Conservation (phyloP, 2,113 vertebrate genomes). For the Aspiorhynchus laticeps region DNA sequence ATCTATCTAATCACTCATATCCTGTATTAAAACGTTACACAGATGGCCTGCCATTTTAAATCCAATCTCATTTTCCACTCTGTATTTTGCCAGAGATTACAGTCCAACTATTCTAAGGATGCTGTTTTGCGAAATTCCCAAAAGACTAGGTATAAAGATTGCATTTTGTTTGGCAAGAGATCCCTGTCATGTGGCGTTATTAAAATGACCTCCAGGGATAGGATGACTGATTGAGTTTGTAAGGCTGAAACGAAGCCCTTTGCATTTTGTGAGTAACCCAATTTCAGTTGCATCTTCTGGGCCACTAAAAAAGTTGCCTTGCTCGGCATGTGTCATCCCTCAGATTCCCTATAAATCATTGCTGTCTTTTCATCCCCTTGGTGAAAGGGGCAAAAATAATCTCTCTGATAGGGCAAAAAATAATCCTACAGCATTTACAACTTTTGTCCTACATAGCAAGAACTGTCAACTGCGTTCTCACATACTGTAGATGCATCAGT, state of each 20-base stretch:
- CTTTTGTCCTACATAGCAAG: conserved; percentile 64
- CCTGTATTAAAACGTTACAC: background rate
- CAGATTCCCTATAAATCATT: conserved; percentile 74
- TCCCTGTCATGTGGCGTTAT: conserved; percentile 65
- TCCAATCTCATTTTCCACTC: background rate
- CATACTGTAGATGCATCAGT: conserved; percentile 4
- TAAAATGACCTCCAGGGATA: conserved; percentile 70
- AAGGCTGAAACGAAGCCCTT: conserved; percentile 71
- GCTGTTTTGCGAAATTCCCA: conserved; percentile 35
- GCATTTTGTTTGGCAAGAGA: conserved; percentile 56
- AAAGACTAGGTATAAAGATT: conserved; percentile 55
- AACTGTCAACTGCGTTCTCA: conserved; percentile 20
- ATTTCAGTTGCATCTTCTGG: conserved; percentile 65
- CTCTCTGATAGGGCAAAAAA: conserved; percentile 61
- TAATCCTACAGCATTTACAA: too few relatives aligned
- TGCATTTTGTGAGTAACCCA: conserved; percentile 72
- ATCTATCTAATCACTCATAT: conserved; percentile 16
- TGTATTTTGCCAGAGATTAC: conserved; percentile 37
- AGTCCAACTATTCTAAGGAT: conserved; percentile 21
- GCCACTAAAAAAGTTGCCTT: conserved; percentile 60
- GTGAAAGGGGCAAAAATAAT: conserved; percentile 71
- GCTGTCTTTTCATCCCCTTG: conserved; percentile 66
- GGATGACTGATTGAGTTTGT: conserved; percentile 73
- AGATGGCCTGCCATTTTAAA: conserved; percentile 27
- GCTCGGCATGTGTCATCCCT: conserved; percentile 66